Evolutionary conservation across 2,113 vertebrate species (phyloP).

Genomic region (pig (Sus scrofa)): T2T-Sscrofa CM000826.6:115074501-115075000

Average conservation of each 20-base stretch:
- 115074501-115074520: neutral
- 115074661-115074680: neutral
- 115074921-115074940: neutral
- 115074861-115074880: neutral
- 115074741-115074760: neutral
- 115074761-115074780: neutral
- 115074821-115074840: neutral
- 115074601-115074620: neutral
- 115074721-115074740: neutral
- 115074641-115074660: neutral
- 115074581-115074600: neutral
- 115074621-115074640: neutral
- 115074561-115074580: neutral
- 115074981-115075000: neutral
- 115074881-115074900: neutral
- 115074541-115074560: neutral
- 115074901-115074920: neutral
- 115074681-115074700: neutral
- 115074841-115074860: neutral
- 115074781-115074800: neutral
- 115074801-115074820: neutral
- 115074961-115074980: neutral
- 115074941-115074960: neutral
- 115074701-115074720: neutral
- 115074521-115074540: neutral